Conservation (phyloP, 2,113 vertebrate genomes). For the Pithys albifrons region DNA sequence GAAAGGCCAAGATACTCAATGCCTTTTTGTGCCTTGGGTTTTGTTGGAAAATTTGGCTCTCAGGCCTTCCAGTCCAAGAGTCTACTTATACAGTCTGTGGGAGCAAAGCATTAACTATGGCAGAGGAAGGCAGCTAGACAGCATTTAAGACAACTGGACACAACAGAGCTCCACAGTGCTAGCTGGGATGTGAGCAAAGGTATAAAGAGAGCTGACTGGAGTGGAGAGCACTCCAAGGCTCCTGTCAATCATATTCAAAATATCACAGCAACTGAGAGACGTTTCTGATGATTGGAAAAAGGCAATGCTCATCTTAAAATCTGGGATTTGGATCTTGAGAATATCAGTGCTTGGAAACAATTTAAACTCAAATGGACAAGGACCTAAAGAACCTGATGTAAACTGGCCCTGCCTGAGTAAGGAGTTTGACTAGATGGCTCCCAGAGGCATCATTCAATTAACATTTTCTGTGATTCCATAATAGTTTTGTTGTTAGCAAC, state of each 20-base stretch:
- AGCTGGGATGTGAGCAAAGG: not conserved
- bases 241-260: not conserved
- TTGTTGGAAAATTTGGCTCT: not conserved
- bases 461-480: not conserved
- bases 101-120: not conserved
- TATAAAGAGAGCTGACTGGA: not conserved
- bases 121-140: not conserved
- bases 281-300: not conserved
- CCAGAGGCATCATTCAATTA: not conserved
- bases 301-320: not conserved
- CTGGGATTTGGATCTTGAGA: not conserved
- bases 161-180: not conserved
- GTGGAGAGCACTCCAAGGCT: not conserved
- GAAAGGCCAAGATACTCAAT: not conserved
- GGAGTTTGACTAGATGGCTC: not conserved
- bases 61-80: not conserved
- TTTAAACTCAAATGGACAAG: not conserved
- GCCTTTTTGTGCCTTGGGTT: not conserved
- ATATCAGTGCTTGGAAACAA: not conserved
- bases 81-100: not conserved
- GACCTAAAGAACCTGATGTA: not conserved
- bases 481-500: not conserved
- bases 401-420: not conserved
- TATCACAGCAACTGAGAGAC: not conserved
- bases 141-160: not conserved